phyloP scores from a whole-genome alignment of 2,797 vertebrate genomes.

The Gila robusta region DNA sequence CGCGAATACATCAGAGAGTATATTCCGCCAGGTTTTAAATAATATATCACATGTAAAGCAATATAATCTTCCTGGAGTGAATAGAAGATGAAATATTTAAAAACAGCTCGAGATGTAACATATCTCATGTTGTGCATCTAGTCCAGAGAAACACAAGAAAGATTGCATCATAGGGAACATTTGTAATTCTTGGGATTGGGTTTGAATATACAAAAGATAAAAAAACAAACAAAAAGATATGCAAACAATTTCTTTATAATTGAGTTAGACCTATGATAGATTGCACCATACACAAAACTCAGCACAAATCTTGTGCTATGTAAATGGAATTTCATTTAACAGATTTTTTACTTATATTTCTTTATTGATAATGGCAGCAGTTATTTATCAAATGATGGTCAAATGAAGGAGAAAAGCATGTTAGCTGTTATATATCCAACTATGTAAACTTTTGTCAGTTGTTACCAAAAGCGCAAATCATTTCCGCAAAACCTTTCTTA shows the following conservation, averaged over 20 bases:
- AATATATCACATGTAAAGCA: conserved; percentile 44
- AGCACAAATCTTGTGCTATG: not conserved
- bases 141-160: not conserved
- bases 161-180: not conserved
- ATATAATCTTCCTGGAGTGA: conserved; percentile 44
- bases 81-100: conserved; percentile 26
- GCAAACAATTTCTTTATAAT: not conserved
- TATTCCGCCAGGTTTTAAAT: conserved; percentile 42
- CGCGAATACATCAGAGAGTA: conserved; percentile 7
- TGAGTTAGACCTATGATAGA: not conserved
- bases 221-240: not conserved
- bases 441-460: too few relatives aligned
- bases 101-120: not conserved
- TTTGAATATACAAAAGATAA: not conserved
- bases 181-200: not conserved
- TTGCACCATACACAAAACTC: not conserved
- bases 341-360: not conserved
- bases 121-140: not conserved
- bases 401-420: not conserved
- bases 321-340: not conserved
- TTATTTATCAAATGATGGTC: not conserved
- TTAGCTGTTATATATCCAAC: too few relatives aligned
- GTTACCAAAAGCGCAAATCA: too few relatives aligned
- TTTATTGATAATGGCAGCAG: not conserved
- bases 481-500: too few relatives aligned